phyloP scores from a whole-genome alignment of 2,888 invertebrate genomes.

The Caenorhabditis japonica region DNA sequence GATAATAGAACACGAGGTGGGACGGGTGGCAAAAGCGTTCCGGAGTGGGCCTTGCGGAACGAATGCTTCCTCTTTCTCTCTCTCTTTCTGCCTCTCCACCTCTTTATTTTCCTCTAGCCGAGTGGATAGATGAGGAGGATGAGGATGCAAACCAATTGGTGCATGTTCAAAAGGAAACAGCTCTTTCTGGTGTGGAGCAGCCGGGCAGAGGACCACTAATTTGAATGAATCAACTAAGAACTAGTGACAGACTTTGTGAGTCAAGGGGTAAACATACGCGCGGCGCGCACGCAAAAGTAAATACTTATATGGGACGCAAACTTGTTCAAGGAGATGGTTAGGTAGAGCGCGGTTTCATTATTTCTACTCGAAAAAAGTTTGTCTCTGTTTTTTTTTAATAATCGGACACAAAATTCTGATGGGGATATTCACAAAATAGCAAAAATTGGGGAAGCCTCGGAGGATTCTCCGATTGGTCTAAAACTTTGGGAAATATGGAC shows the following conservation, averaged over 20 bases:
- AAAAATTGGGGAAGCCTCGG: no score
- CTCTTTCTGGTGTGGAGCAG: constrained; percentile 1
- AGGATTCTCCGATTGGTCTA: no score
- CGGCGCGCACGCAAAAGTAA: constrained; percentile 20
- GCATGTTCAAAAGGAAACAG: constrained; percentile 30
- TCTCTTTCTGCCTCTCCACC: constrained; percentile 12
- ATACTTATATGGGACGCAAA: constrained; percentile 42
- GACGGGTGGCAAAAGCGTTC: constrained; percentile 21
- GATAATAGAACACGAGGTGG: constrained; percentile 30
- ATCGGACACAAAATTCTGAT: no score
- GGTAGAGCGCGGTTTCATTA: no score
- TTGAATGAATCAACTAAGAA: constrained; percentile 48
- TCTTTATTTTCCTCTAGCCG: constrained; percentile 5
- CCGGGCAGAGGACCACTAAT: constrained; percentile 26
- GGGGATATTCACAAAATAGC: no score
- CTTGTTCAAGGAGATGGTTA: no score
- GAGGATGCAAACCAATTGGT: constrained; percentile 26
- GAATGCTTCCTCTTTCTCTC: constrained; percentile 4
- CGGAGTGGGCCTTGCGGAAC: constrained; percentile 12
- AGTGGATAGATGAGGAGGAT: constrained; percentile 4
- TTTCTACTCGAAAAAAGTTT: no score
- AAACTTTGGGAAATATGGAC: no score
- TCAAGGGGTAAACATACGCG: constrained; percentile 8
- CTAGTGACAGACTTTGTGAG: constrained; percentile 11
- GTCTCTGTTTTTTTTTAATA: no score